Conservation (phyloP, 2,888 invertebrate species). For the Marronus borbonicus region DNA sequence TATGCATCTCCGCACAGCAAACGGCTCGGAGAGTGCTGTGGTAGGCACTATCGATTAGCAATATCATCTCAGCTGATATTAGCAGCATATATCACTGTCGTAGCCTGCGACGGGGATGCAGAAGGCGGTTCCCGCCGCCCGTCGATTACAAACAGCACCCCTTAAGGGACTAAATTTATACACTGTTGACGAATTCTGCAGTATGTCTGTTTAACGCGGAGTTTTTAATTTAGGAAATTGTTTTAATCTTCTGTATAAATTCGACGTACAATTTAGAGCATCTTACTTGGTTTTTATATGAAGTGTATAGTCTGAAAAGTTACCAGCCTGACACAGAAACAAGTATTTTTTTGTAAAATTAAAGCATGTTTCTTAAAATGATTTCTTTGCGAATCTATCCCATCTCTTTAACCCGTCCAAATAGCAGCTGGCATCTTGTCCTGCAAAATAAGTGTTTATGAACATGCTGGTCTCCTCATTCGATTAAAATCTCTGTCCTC, state of each 20-base stretch:
- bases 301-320: too few relatives aligned
- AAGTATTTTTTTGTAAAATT: too few relatives aligned
- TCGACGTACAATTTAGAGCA: not conserved
- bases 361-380: too few relatives aligned
- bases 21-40: slow-evolving; percentile 39
- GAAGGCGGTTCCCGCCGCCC: slow-evolving; percentile 56
- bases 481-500: too few relatives aligned
- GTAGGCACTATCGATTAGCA: slow-evolving; percentile 61
- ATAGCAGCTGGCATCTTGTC: too few relatives aligned
- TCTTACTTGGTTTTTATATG: not conserved
- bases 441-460: too few relatives aligned
- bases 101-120: slow-evolving; percentile 60
- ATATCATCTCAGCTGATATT: slow-evolving; percentile 65
- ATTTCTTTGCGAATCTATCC: too few relatives aligned
- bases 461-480: too few relatives aligned
- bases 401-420: too few relatives aligned
- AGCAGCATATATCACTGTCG: slow-evolving; percentile 66
- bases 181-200: slow-evolving; percentile 9
- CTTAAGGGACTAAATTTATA: slow-evolving; percentile 11
- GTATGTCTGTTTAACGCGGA: not conserved
- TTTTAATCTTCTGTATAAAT: not conserved
- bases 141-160: slow-evolving; percentile 35
- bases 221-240: slow-evolving; percentile 14
- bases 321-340: too few relatives aligned
- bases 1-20: slow-evolving; percentile 2